Base-by-base conservation (phyloP, 2,797 vertebrate genomes). In the Valencia hispanica region DNA sequence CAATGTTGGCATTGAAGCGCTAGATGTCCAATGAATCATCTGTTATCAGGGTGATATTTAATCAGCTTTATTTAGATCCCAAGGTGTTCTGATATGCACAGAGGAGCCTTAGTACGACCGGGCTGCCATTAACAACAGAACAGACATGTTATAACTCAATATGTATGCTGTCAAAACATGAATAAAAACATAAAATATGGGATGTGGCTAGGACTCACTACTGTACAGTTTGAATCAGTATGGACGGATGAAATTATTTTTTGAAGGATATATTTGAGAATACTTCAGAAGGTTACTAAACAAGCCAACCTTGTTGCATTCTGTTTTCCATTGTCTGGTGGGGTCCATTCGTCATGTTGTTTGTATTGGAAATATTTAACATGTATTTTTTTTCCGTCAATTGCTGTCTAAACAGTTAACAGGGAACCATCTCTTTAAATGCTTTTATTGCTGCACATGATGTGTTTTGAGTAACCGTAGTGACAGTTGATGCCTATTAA, bases 31-130 rank as follows among this genome's bases (percentile, higher is more conserved):
- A 81, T 83, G 78, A 75, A 70, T 84, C 70, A 69, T 84, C 75
- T 83, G 86, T 79, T 81, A 80, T 82, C 79, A 72, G 32, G 22
- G 72, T 32, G 3, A 25, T 70, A 32, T 86, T 84, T 86, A 82
- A 90, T 87, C 83, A 65, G 61, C 68, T 27, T 79, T 82, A 86
- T 88, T 71, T 82, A 80, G 59, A 72, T 63, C 73, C 76, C 22
- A 1, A 43, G 0, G 47, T 75, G 14, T 27, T 74, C 43, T 59
- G 15, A 0, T 20, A 22, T 61, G 75, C 72, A 70, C 43, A 0
- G 1, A 4, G 80, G 71, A 32, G 8, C 18, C 50, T 68, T 32
- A 1, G 36, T 32, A 12, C 1, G 53, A n/a, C 57, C 1, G 22
- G 27, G 6, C 53, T 65, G 65, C 73, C 79, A 57, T 79, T 86